Conservation (phyloP, 2,113 vertebrate genomes). For the pig (Sus scrofa) region T2T-Sscrofa CM000818.6:9993001-9993500, state of each 20-base stretch:
- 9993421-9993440: neutral
- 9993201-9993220: neutral
- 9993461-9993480: neutral
- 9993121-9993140: too few species aligned
- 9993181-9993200: neutral
- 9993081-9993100: neutral
- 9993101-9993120: too few species aligned
- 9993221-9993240: neutral
- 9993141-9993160: neutral
- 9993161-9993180: neutral
- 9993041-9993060: neutral
- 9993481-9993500: neutral
- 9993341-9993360: neutral
- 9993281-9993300: neutral
- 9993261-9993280: neutral
- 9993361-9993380: neutral
- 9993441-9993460: neutral
- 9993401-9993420: neutral
- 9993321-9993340: neutral
- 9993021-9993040: conserved; percentile 17
- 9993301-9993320: neutral
- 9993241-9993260: neutral
- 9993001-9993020: conserved; percentile 18
- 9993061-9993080: conserved; percentile 40
- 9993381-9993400: neutral